Evolutionary conservation across 2,888 invertebrate species (phyloP), one percentile per base, ranked within the genome.

Genomic region (Icerya purchasi): DNA sequence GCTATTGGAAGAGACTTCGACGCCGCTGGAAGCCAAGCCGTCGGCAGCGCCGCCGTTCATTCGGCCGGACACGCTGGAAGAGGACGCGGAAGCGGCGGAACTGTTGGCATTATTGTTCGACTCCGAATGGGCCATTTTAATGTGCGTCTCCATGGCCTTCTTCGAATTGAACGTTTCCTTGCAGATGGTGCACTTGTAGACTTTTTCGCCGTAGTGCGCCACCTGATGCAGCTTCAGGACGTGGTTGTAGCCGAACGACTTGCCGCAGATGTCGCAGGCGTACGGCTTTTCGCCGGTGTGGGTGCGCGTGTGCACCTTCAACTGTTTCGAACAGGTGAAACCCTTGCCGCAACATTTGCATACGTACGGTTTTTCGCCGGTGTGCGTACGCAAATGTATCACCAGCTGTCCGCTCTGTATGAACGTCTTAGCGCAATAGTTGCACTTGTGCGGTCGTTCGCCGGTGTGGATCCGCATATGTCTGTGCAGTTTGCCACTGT

Each of bases 401-500:
- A 91, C 90, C 66, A 91, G 73, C 69, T 91, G 90, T 1, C 90
- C 90, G 14, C 87, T 87, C 70, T 91, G 90, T 59, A 90, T 90
- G 70, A 91, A 90, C 0, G 89, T 90, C 72, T 90, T 90, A 62
- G 82, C 80, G 70, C 90, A 91, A 53, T 88, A 83, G 22, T 81
- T 81, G 69, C 90, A 91, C 67, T 87, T 86, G 72, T 91, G 90
- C 0, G 90, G 90, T 50, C 90, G 78, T 70, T 90, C 90, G 2
- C 90, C 86, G 0, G 90, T 90, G 69, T 91, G 90, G 66, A 90
- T 90, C 62, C 90, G 77, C 79, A 89, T 89, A 72, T 91, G 91
- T 23, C 90, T 79, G 70, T 90, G 89, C 60, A 90, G 74, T 70
- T 90, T 90, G 3, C 90, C 90, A 61, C 87, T 87, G 70, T 90